Evolutionary conservation across 2,797 vertebrate species (phyloP), one percentile per base, ranked within the genome.

Genomic region (Coregonus suidteri): DNA sequence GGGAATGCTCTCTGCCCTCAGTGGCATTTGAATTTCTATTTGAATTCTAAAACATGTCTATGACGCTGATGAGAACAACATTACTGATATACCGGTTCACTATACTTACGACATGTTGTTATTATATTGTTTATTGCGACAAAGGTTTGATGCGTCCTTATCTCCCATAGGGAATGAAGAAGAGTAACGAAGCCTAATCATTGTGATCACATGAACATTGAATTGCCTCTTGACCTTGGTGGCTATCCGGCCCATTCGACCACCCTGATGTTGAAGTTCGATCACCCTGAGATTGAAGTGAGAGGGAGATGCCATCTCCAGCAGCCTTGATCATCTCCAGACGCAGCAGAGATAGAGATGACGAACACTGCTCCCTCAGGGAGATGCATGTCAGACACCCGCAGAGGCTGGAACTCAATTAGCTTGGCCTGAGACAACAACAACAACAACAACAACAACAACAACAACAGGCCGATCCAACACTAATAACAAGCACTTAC

Each of bases 321-420:
- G 98, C 97, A 47, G 98, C 98, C 92, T 99, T 99, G 90, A 99
- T 99, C 96, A 98, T 98, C 93, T 97, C 96, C 84, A 97, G 25
- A 25, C 93, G 66, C 98, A 97, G 91, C 97, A 97, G 93, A 97
- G 93, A 97, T 97, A 59, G 98, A 97, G 90, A 99, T 98, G 85
- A 99, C 98, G 91, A 99, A 99, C 78, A 93, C 93, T 0, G 96
- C 98, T 62, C 94, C 95, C 2, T 88, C 92, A 4, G 98, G 98
- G 68, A 99, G 96, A 80, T 90, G 95, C 78, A 99, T 96, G 82
- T 99, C 95, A 31, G 95, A 97, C 80, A 97, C 95, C 80, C 94
- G 91, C 80, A 99, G 91, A 73, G 98, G 98, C 88, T 93, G 95
- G 89, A 99, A 99, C 87, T 99, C 96, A 75, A 99, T 98, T 88